phyloP scores from a whole-genome alignment of 2,797 vertebrate genomes.

The Staurois parvus region DNA sequence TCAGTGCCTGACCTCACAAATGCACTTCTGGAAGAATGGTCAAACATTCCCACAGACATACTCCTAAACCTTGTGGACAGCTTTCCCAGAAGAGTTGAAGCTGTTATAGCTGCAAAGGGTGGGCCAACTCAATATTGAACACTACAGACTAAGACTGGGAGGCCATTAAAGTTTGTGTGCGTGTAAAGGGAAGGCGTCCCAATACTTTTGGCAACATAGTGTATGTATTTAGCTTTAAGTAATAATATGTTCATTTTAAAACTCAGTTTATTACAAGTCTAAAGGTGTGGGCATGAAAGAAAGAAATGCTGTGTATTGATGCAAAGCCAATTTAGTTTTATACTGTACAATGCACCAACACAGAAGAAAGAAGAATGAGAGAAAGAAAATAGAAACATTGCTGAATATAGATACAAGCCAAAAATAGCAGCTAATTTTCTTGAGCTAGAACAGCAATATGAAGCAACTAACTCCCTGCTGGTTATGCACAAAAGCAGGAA shows the following conservation, averaged over 20 bases:
- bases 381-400: conserved; percentile 21
- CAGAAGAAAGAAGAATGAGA: background rate
- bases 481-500: conserved; percentile 15
- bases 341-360: background rate
- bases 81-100: too few species aligned
- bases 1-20: too few species aligned
- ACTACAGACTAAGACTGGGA: too few species aligned
- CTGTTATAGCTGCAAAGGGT: too few species aligned
- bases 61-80: too few species aligned
- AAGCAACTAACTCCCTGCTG: conserved; percentile 43
- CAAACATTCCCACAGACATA: too few species aligned
- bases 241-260: background rate
- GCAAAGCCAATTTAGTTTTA: background rate
- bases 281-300: background rate
- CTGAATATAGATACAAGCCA: conserved; percentile 25
- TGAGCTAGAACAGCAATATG: conserved; percentile 35
- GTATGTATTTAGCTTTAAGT: too few species aligned
- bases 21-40: too few species aligned
- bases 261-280: conserved; percentile 5
- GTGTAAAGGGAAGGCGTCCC: too few species aligned
- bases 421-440: conserved; percentile 46
- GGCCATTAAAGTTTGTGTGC: too few species aligned
- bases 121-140: too few species aligned
- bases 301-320: background rate
- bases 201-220: too few species aligned